phyloP scores from a whole-genome alignment of 2,797 vertebrate species.

The Sebastes miniatus region DNA sequence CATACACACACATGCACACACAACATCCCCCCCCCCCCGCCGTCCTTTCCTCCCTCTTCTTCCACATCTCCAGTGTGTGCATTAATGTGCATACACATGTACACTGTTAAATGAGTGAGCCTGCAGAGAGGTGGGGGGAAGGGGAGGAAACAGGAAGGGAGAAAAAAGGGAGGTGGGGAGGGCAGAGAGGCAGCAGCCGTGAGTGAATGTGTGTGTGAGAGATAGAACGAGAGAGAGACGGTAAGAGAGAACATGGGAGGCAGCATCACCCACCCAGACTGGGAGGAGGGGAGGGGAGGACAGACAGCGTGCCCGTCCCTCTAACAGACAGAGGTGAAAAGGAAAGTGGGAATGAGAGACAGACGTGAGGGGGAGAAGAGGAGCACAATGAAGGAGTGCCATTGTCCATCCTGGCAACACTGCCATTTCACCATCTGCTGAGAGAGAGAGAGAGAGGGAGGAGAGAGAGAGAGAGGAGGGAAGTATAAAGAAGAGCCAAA shows the following conservation, averaged over 20 bases:
- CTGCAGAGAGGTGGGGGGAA: conserved; percentile 70
- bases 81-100: conserved; percentile 70
- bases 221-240: conserved; percentile 29
- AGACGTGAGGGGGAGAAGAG: conserved; percentile 75
- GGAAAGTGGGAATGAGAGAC: conserved; percentile 71
- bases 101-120: conserved; percentile 74
- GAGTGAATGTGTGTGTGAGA: conserved; percentile 26
- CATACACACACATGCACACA: conserved; percentile 1
- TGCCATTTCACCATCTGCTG: conserved; percentile 73
- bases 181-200: conserved; percentile 52
- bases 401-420: conserved; percentile 68
- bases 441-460: conserved; percentile 14
- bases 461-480: conserved; percentile 21
- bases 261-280: conserved; percentile 75
- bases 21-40: background rate
- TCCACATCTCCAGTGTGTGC: conserved; percentile 47
- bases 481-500: conserved; percentile 57
- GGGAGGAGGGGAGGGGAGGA: conserved; percentile 75
- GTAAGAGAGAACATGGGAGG: conserved; percentile 63
- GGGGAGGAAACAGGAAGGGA: conserved; percentile 74
- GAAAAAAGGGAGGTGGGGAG: conserved; percentile 57
- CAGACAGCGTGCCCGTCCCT: conserved; percentile 73
- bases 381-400: conserved; percentile 80
- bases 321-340: conserved; percentile 77
- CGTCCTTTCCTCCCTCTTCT: background rate